Evolutionary conservation across 2,797 vertebrate genomes (phyloP).

Genomic region (Gobionotothen gibberifrons): DNA sequence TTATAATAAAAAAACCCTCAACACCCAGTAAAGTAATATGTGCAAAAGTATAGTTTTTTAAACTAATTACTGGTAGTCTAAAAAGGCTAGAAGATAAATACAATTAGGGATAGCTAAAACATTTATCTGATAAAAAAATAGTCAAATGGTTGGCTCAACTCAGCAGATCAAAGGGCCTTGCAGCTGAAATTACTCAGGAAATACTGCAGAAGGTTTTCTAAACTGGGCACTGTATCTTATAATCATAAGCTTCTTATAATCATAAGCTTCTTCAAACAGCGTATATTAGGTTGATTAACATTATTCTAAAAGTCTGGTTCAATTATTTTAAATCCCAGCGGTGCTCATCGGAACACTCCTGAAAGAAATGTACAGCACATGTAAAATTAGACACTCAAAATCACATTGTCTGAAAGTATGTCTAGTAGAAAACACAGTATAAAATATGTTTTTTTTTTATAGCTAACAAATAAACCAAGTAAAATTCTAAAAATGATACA

Average conservation of each 20-base stretch:
- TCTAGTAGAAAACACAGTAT: slow-evolving; percentile 34
- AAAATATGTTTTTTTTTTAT: slow-evolving; percentile 42
- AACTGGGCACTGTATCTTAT: slow-evolving; percentile 6
- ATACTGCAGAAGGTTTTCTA: slow-evolving; percentile 15
- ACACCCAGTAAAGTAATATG: slow-evolving; percentile 45
- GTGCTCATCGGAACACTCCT: slow-evolving; percentile 10
- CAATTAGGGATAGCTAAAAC: slow-evolving; percentile 29
- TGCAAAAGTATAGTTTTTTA: slow-evolving; percentile 60
- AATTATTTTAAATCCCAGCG: slow-evolving; percentile 18
- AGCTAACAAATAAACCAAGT: slow-evolving; percentile 19
- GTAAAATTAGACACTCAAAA: slow-evolving; percentile 20
- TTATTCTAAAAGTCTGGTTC: slow-evolving; percentile 12
- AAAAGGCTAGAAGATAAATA: slow-evolving; percentile 27
- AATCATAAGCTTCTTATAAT: slow-evolving; percentile 11
- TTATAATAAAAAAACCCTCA: slow-evolving; percentile 9
- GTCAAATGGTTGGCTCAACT: slow-evolving; percentile 64
- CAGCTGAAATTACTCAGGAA: slow-evolving; percentile 24
- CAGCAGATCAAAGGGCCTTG: slow-evolving; percentile 40
- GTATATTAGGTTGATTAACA: slow-evolving; percentile 10
- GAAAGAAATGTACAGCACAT: slow-evolving; percentile 32
- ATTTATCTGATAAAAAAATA: slow-evolving; percentile 8
- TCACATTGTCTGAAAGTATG: slow-evolving; percentile 46
- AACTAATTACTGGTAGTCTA: slow-evolving; percentile 19
- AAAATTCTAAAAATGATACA: slow-evolving; percentile 23
- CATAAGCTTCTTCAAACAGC: slow-evolving; percentile 15